Evolutionary conservation across 2,888 invertebrate genomes (phyloP).

Genomic region (Drosophila vallismaia): DNA sequence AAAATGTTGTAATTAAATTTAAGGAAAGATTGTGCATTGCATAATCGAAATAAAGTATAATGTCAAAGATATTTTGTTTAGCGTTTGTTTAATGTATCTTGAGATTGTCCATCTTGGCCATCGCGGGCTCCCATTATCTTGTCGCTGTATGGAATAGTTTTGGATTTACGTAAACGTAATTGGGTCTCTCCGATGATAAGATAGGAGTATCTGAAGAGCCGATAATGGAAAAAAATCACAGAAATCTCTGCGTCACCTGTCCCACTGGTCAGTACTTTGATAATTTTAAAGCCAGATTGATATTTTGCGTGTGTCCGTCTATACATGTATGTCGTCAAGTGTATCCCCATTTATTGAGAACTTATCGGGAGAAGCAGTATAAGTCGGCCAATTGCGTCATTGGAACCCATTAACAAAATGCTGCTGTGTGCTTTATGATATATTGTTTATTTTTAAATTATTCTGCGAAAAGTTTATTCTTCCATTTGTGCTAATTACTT

Average conservation of each 20-base stretch:
- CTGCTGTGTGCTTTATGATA: slow-evolving; percentile 33
- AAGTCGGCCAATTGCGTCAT: slow-evolving; percentile 57
- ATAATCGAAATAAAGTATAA: slow-evolving; percentile 2
- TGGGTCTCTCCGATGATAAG: slow-evolving; percentile 50
- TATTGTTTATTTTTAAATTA: slow-evolving; percentile 37
- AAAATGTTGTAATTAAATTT: background rate
- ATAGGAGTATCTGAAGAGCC: slow-evolving; percentile 35
- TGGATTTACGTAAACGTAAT: slow-evolving; percentile 24
- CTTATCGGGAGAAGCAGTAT: slow-evolving; percentile 43
- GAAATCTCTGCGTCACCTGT: slow-evolving; percentile 53
- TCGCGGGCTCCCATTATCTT: background rate
- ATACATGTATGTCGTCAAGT: slow-evolving; percentile 1
- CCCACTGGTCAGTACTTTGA: slow-evolving; percentile 50
- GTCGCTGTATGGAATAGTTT: slow-evolving; percentile 23
- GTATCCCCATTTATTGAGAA: slow-evolving; percentile 27
- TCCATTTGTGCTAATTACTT: slow-evolving; percentile 20
- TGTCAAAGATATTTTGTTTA: background rate
- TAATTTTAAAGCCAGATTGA: slow-evolving; percentile 53
- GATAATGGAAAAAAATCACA: slow-evolving; percentile 53
- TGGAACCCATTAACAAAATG: slow-evolving; percentile 41
- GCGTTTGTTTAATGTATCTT: background rate
- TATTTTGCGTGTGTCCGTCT: slow-evolving; percentile 23
- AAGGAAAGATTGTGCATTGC: background rate
- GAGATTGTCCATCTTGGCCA: background rate
- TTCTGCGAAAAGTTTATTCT: slow-evolving; percentile 17